Evolutionary conservation across 2,888 invertebrate species (phyloP).

Genomic region (Chrysolina oricalcia): DNA sequence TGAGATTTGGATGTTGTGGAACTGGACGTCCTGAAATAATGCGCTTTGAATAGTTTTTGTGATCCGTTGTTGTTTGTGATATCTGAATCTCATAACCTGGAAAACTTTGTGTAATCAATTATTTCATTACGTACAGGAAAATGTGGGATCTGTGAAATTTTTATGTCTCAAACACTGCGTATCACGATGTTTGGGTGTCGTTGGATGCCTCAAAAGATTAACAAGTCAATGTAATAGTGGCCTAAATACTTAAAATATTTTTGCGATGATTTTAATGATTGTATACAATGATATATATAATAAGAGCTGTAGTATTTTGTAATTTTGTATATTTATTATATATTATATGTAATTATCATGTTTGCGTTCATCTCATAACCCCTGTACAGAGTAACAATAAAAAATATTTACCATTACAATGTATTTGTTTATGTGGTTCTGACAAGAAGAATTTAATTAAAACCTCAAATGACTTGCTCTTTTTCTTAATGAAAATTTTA

Average conservation of each 20-base stretch:
- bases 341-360: slow-evolving; percentile 46
- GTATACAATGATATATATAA: slow-evolving; percentile 41
- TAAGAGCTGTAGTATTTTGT: slow-evolving; percentile 47
- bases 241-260: slow-evolving; percentile 40
- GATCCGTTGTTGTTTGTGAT: too few relatives aligned
- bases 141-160: not conserved
- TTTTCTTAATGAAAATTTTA: too few relatives aligned
- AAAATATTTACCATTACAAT: slow-evolving; percentile 30
- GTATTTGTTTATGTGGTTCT: not conserved
- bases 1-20: too few relatives aligned
- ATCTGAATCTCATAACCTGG: too few relatives aligned
- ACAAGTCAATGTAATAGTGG: slow-evolving; percentile 38
- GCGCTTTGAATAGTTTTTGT: too few relatives aligned
- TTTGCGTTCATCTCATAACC: slow-evolving; percentile 39
- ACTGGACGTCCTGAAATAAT: too few relatives aligned
- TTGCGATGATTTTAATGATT: slow-evolving; percentile 30
- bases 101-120: too few relatives aligned
- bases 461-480: too few relatives aligned
- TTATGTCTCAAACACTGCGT: not conserved
- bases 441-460: too few relatives aligned
- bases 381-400: slow-evolving; percentile 41
- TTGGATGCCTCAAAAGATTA: slow-evolving; percentile 8
- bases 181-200: not conserved
- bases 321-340: slow-evolving; percentile 55
- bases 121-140: too few relatives aligned